Conservation (phyloP, 2,113 vertebrate genomes). For the Coptodon bakossiorum region DNA sequence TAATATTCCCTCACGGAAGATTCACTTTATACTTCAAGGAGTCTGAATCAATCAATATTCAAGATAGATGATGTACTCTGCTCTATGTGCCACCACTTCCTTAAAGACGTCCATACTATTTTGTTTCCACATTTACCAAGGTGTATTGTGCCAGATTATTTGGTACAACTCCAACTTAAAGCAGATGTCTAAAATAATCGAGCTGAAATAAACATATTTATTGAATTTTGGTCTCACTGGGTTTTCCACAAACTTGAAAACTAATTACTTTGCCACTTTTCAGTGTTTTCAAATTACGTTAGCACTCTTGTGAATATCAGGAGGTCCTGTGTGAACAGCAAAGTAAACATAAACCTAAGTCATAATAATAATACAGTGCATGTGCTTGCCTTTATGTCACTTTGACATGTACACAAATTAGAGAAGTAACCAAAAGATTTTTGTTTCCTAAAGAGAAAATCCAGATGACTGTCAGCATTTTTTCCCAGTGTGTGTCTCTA, state of each 20-base stretch:
- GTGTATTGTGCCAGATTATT: background rate
- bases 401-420: background rate
- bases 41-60: constrained; percentile 18
- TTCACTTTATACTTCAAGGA: constrained; percentile 5
- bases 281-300: background rate
- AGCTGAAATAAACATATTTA: background rate
- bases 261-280: background rate
- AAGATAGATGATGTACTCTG: background rate
- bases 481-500: background rate
- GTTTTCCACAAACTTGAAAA: background rate
- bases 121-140: background rate
- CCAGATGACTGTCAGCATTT: background rate
- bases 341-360: background rate
- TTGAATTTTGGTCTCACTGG: background rate
- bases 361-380: background rate
- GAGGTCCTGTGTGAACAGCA: background rate
- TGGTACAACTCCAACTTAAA: background rate
- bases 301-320: background rate
- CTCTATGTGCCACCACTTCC: background rate
- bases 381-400: background rate
- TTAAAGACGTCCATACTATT: background rate
- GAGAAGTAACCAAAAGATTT: background rate
- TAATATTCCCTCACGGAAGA: constrained; percentile 16
- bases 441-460: background rate
- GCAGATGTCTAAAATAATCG: background rate